Percentiles rank a stretch among this genome's conserved stretches.
Evolutionary conservation across 2,888 invertebrate genomes (phyloP).

Genomic region (Leptopilina myrica): DNA sequence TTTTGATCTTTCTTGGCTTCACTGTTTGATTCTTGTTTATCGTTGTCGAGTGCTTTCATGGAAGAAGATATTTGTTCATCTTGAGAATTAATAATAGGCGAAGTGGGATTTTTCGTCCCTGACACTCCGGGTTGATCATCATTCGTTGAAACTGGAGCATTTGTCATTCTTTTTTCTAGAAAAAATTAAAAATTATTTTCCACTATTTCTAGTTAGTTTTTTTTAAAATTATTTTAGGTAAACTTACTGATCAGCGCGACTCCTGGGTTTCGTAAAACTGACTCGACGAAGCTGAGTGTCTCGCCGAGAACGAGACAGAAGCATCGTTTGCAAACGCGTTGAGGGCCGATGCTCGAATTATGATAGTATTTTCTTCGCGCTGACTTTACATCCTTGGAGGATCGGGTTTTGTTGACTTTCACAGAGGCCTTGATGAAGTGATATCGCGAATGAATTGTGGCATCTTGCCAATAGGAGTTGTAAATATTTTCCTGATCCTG

Average conservation of each 20-base stretch:
- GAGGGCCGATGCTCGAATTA: background rate
- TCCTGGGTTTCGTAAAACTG: background rate
- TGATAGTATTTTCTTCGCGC: background rate
- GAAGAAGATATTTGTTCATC: too few species aligned
- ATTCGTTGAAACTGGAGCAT: background rate
- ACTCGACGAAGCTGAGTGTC: background rate
- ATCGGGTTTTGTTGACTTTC: background rate
- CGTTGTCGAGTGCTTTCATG: too few species aligned
- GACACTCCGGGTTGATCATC: too few species aligned
- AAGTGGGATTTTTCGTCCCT: too few species aligned
- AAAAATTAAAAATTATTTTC: too few species aligned
- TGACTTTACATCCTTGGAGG: background rate
- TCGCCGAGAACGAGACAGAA: background rate
- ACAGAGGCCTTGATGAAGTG: background rate
- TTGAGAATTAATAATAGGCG: too few species aligned
- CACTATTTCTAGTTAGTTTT: too few species aligned
- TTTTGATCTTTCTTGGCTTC: too few species aligned
- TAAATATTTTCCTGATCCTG: background rate
- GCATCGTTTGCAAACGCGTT: slow-evolving; percentile 6
- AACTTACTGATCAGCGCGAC: background rate
- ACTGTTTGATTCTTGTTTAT: too few species aligned
- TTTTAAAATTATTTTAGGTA: background rate
- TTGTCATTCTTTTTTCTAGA: background rate
- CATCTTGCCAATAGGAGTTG: background rate
- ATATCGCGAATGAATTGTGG: slow-evolving; percentile 4